phyloP scores from a whole-genome alignment of 2,113 vertebrate genomes.

The Thomomys bottae region DNA sequence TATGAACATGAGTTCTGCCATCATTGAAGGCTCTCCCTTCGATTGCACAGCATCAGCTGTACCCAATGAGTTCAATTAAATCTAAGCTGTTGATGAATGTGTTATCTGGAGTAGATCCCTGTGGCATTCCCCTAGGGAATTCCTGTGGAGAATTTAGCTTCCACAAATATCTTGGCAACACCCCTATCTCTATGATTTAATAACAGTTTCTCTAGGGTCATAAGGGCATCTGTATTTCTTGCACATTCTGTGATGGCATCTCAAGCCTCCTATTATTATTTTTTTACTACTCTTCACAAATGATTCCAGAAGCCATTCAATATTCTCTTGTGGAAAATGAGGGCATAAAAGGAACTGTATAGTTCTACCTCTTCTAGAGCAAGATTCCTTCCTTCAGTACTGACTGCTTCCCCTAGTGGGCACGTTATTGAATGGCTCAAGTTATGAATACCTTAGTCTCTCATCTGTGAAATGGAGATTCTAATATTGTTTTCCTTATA shows the following conservation, averaged over 20 bases:
- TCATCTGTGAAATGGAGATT: not conserved
- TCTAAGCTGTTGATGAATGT: not conserved
- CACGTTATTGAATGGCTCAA: not conserved
- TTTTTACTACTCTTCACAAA: not conserved
- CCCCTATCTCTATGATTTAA: not conserved
- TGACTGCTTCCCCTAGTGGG: not conserved
- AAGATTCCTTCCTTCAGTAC: not conserved
- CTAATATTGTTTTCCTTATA: not conserved
- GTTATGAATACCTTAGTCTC: not conserved
- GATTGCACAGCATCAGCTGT: not conserved
- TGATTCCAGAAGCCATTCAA: not conserved
- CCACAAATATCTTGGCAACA: conserved; percentile 5
- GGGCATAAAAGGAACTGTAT: not conserved
- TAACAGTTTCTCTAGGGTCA: not conserved
- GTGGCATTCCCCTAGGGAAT: not conserved
- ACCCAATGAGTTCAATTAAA: not conserved
- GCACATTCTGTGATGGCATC: not conserved
- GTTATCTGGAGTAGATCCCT: not conserved
- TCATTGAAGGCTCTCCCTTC: not conserved
- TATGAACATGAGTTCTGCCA: not conserved
- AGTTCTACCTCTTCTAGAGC: conserved; percentile 4
- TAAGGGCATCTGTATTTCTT: conserved; percentile 24
- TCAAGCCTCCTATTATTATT: not conserved
- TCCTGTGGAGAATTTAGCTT: conserved; percentile 7
- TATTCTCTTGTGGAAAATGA: not conserved